Percentiles rank a stretch among this genome's conserved stretches.
These are phyloP conservation scores for Maniola jurtina DNA, from an alignment of 1,140 invertebrate genomes.

Conservation along the genomic window DNA sequence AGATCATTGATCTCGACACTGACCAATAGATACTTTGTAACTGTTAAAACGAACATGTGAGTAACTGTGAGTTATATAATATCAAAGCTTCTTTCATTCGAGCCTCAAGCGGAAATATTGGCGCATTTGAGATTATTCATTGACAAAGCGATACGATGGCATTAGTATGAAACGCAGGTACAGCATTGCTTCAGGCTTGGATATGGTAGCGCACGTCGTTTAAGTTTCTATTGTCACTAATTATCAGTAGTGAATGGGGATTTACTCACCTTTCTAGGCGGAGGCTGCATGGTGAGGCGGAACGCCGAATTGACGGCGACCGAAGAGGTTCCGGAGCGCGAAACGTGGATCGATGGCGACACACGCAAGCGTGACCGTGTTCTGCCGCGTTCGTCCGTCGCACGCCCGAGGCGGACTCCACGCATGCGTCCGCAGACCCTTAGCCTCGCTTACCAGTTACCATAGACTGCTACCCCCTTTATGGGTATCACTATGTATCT, in stretches of 20 bases:
- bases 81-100: slow-evolving; percentile 2
- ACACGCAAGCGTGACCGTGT: slow-evolving; percentile 52
- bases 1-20: slow-evolving; percentile 20
- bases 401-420: slow-evolving; percentile 43
- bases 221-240: too few species aligned
- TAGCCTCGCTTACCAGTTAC: slow-evolving; percentile 17
- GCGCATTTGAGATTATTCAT: slow-evolving; percentile 15
- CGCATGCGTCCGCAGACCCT: slow-evolving; percentile 49
- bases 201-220: neutral
- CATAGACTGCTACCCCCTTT: slow-evolving; percentile 15
- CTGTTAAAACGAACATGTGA: neutral
- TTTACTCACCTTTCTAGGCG: slow-evolving; percentile 85
- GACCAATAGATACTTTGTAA: neutral
- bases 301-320: slow-evolving; percentile 48
- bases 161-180: neutral
- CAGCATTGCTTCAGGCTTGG: neutral
- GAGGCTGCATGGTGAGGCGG: slow-evolving; percentile 84
- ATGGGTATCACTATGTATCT: too few species aligned
- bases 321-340: slow-evolving; percentile 39
- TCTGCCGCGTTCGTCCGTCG: slow-evolving; percentile 54
- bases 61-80: slow-evolving; percentile 5
- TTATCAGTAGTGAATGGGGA: neutral
- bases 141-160: slow-evolving; percentile 4
- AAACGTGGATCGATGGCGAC: slow-evolving; percentile 56
- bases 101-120: slow-evolving; percentile 8